phyloP scores from a whole-genome alignment of 2,797 vertebrate genomes.

The Megaceryle alcyon region DNA sequence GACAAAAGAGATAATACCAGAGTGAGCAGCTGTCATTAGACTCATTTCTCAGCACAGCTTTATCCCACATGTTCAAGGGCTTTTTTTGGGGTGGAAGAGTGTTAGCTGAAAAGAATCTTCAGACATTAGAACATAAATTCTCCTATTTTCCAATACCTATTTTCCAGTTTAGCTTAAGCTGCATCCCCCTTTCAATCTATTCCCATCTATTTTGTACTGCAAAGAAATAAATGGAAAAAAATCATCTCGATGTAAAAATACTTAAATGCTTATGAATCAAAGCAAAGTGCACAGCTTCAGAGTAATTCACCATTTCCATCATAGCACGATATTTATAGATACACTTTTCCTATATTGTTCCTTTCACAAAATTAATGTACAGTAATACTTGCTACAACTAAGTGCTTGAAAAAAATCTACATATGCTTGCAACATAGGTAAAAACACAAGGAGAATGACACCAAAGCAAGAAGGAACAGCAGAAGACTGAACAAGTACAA shows the following conservation, averaged over 20 bases:
- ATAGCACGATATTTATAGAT: rapidly evolving
- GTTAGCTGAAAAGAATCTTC: not conserved
- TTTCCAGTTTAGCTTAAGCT: not conserved
- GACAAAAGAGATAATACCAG: not conserved
- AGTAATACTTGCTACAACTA: not conserved
- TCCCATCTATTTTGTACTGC: not conserved
- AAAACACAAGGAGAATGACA: not conserved
- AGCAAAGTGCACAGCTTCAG: not conserved
- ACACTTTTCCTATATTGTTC: not conserved
- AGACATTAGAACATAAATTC: not conserved
- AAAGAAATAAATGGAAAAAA: not conserved
- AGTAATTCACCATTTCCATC: not conserved
- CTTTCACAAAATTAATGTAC: not conserved
- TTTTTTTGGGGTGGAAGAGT: not conserved
- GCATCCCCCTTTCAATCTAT: not conserved
- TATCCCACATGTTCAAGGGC: not conserved
- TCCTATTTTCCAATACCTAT: not conserved
- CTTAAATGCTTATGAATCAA: not conserved
- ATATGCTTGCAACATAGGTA: not conserved
- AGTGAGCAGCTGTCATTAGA: not conserved
- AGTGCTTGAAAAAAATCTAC: not conserved
- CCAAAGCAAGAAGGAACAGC: not conserved
- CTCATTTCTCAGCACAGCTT: not conserved
- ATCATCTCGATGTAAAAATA: not conserved
- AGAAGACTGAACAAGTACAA: not conserved